Evolutionary conservation across 35 echinoderm and acorn worm species (phyloP), one percentile per base, ranked within the genome.

Genomic region (Heliocidaris tuberculata): DNA sequence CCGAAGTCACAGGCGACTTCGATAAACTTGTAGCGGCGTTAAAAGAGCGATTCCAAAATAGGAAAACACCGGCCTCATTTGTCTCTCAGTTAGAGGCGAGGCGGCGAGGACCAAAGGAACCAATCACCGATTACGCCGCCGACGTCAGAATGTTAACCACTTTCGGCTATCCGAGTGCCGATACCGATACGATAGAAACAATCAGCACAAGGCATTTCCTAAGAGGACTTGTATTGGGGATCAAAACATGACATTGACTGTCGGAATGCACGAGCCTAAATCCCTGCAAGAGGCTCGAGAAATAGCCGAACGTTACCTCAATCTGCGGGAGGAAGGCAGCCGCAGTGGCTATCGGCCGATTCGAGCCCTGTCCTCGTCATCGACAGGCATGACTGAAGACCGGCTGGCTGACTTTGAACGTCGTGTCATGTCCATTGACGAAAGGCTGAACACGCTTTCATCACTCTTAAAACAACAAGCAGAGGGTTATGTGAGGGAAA

Each of bases 231-330:
- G n/a, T n/a, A n/a, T n/a, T n/a, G 9, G 86, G 2, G 86, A 88
- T 31, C 86, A 31, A 31, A 88, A 88, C 15, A 88, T 88, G 86
- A 48, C 31, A 32, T 21, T 88, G 30, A 32, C 42, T 3, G 42
- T 31, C n/a, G 86, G 86, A 88, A 88, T 88, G 86, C 86, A 88
- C 30, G 29, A 88, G 30, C 86, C 86, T 48, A 31, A 88, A 88
- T 35, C 30, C 30, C 42, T 88, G 31, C 86, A 88, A 48, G 86
- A 88, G 86, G 86, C 86, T 88, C n/a, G n/a, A n/a, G n/a, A n/a
- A n/a, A n/a, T n/a, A n/a, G n/a, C n/a, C n/a, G n/a, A n/a, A n/a
- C n/a, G n/a, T n/a, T n/a, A n/a, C n/a, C n/a, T n/a, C n/a, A n/a
- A n/a, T n/a, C n/a, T n/a, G n/a, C n/a, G n/a, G n/a, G n/a, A n/a